Evolutionary conservation across 2,797 vertebrate genomes (phyloP), one percentile per base, ranked within the genome.

Genomic region (Adrianichthys oophorus): DNA sequence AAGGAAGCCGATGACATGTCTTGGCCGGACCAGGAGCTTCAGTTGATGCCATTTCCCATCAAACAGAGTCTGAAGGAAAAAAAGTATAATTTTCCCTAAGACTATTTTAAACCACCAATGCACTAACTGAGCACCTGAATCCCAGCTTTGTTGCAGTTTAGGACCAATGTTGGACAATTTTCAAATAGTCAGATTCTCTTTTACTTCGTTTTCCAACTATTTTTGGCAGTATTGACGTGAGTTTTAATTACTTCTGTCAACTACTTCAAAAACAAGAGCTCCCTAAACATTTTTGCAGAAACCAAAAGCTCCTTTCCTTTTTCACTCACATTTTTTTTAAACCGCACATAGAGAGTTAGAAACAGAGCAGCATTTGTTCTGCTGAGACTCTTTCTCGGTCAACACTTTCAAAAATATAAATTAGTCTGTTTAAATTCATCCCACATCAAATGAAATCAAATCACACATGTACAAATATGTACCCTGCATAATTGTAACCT

Each of bases 41-140:
- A 94, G 78, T 77, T 94, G 93, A 74, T 94, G 93, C 93, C 93
- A 94, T 48, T 80, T 79, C 52, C 85, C 92, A 68, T 94, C 90
- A 62, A 87, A 94, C 26, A 94, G 85, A 29, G 32, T 55, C 93
- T 94, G 67, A 46, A n/a, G 45, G 18, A 41, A 56, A 41, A 43
- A n/a, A 8, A 50, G 29, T 16, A 23, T 1, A 15, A 10, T 53
- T 32, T 55, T 44, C 40, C 40, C 52, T 17, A 64, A 17, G n/a
- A 32, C 45, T 18, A 48, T 63, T 2, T 54, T 15, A 59, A 54
- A 47, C 7, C 7, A 49, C 59, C 55, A n/a, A 26, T 7, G 7
- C n/a, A 5, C 43, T 43, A 17, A 55, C 15, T 7, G 26, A 54
- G 15, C 14, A 4, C 18, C 47, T 62, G 51, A 72, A 65, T 46